Conservation (phyloP, 1,140 invertebrate genomes). For the Cotesia vestalis region DNA sequence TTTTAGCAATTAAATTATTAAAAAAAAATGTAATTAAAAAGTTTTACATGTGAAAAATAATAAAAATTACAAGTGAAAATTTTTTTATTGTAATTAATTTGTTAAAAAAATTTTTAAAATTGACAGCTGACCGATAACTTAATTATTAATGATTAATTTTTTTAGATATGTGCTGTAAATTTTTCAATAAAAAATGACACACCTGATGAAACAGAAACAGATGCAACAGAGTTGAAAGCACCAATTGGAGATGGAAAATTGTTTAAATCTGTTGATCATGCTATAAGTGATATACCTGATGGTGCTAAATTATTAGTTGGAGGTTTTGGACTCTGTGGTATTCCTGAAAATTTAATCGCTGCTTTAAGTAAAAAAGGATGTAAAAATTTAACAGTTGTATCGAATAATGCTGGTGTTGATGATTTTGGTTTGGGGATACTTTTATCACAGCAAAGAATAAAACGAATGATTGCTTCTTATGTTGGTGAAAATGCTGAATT, state of each 20-base stretch:
- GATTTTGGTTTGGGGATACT: slow-evolving; percentile 94
- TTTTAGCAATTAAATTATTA: no score
- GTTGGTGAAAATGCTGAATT: slow-evolving; percentile 99
- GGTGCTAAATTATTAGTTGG: slow-evolving; percentile 91
- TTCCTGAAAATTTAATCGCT: slow-evolving; percentile 96
- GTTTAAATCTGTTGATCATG: slow-evolving; percentile 76
- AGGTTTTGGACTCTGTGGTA: slow-evolving; percentile 98
- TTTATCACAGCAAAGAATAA: slow-evolving; percentile 84
- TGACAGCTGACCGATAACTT: no score
- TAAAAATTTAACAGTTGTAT: slow-evolving; percentile 90
- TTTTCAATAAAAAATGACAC: slow-evolving; percentile 54
- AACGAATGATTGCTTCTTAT: slow-evolving; percentile 95
- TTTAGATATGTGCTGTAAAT: slow-evolving; percentile 48
- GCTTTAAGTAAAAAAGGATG: slow-evolving; percentile 79
- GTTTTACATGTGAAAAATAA: no score
- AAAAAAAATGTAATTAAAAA: no score
- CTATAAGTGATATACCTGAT: slow-evolving; percentile 86
- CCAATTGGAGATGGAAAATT: slow-evolving; percentile 69
- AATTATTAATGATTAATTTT: no score
- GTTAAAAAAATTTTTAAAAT: no score
- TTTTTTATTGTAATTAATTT: no score
- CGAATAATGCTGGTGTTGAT: slow-evolving; percentile 96
- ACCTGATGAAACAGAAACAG: slow-evolving; percentile 36
- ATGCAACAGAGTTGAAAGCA: slow-evolving; percentile 39
- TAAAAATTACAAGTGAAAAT: no score